phyloP scores from a whole-genome alignment of 1,140 invertebrate species.

The Drosophila ercepeae region DNA sequence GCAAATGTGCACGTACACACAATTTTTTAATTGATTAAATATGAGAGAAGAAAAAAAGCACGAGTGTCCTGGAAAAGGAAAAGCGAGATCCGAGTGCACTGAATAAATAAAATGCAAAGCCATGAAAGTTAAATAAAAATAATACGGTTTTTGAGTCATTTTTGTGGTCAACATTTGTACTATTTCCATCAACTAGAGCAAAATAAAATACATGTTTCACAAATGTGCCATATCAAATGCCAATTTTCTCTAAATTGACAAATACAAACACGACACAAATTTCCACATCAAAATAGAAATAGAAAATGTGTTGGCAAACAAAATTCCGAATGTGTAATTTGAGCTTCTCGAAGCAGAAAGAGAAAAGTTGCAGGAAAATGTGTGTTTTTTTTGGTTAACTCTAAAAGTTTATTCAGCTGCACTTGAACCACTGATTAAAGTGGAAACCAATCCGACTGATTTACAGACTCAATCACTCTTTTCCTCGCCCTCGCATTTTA shows the following conservation, averaged over 20 bases:
- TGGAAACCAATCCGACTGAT: conserved; percentile 36
- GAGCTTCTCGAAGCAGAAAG: conserved; percentile 2
- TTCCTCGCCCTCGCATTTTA: conserved; percentile 3
- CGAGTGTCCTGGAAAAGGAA: background rate
- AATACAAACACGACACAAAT: conserved; percentile 40
- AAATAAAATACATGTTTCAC: conserved; percentile 1
- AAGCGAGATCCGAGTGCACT: background rate
- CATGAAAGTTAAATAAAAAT: background rate
- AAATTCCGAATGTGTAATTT: conserved; percentile 15
- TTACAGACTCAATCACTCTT: conserved; percentile 41
- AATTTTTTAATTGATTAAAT: conserved; percentile 79
- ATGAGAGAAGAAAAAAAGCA: conserved; percentile 33
- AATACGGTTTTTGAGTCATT: background rate
- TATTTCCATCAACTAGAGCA: background rate
- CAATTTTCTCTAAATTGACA: conserved; percentile 36
- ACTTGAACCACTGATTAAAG: conserved; percentile 16
- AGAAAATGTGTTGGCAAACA: background rate
- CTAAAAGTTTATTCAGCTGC: conserved; percentile 28
- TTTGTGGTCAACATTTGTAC: background rate
- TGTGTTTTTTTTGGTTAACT: conserved; percentile 8
- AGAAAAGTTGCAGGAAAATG: background rate
- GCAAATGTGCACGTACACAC: conserved; percentile 51
- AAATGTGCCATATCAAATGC: conserved; percentile 22
- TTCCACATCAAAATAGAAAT: background rate
- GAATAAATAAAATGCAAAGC: conserved; percentile 19